These are phyloP conservation scores for Myotis lucifugus DNA, from an alignment of 2,113 vertebrate genomes.

Conservation along the genomic window DNA sequence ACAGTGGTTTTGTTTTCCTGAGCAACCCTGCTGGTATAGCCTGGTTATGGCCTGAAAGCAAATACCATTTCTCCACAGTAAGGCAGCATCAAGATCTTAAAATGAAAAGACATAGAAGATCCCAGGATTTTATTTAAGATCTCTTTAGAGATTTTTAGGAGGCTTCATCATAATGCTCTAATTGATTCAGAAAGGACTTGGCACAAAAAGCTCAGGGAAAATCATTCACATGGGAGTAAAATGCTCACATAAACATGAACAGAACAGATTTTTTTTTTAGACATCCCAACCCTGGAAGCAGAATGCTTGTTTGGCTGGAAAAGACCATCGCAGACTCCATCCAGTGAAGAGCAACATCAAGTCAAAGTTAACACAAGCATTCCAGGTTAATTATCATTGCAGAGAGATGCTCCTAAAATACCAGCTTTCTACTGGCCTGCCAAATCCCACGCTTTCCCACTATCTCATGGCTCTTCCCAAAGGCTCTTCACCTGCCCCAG, in stretches of 20 bases:
- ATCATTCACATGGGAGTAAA: not conserved
- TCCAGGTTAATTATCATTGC: not conserved
- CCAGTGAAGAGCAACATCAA: not conserved
- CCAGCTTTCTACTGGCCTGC: not conserved
- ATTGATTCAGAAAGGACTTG: not conserved
- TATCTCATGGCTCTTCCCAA: not conserved
- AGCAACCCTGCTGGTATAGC: not conserved
- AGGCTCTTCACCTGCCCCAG: not conserved
- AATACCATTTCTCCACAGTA: not conserved
- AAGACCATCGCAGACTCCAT: not conserved
- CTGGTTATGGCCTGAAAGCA: not conserved
- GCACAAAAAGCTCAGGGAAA: not conserved
- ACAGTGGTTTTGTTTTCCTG: not conserved
- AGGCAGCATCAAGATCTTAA: not conserved
- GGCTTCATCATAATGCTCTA: conserved; percentile 11
- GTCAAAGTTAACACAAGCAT: not conserved
- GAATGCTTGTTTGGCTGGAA: not conserved
- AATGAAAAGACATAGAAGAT: not conserved
- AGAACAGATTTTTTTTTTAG: conserved; percentile 1
- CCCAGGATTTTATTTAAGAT: not conserved
- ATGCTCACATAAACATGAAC: not conserved
- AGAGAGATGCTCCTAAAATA: not conserved
- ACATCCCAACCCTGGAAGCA: not conserved
- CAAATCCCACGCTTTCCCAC: not conserved
- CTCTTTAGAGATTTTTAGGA: not conserved